Evolutionary conservation across 1,140 invertebrate genomes (phyloP), one percentile per base, ranked within the genome.

Genomic region (Meloidogyne floridensis): DNA sequence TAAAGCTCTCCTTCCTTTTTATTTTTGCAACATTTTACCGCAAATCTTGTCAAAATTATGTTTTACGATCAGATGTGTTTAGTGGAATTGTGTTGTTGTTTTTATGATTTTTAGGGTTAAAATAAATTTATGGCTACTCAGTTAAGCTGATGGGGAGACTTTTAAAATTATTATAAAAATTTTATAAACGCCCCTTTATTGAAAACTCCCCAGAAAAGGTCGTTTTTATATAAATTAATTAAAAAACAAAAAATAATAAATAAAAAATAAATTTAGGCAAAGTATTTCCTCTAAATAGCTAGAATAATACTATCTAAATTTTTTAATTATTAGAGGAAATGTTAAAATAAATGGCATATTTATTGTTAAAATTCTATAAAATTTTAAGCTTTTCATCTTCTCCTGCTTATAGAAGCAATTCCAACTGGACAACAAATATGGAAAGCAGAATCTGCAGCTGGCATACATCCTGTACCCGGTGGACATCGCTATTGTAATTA

Each of bases 381-480:
- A 47, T 47, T 47, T 8, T 47, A 8, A 65, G 59, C 59, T n/a
- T 5, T 15, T 65, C n/a, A 65, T 65, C n/a, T 65, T 65, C 56
- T 65, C 59, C 59, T 65, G 7, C n/a, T 65, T 65, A 65, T 65
- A 2, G 59, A 65, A 18, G 59, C 81, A 3, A 43, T 75, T n/a
- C 75, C 78, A 59, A 87, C 85, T 47, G 87, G 87, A 72, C 87
- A 87, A 43, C 87, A 87, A 79, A 88, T 88, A 42, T 84, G 77
- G 72, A 84, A 88, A 10, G 84, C 77, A 15, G 84, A 86, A 72
- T 88, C 87, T 15, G 75, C 47, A 53, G 87, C 76, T 18, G 80
- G 74, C 81, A 88, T 86, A 75, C 87, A 88, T 53, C 84, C 84
- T 8, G 87, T 86, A 69, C 86, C 85, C 8, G 69, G 81, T 5